Evolutionary conservation across 2,797 vertebrate genomes (phyloP), one percentile per base, ranked within the genome.

Genomic region (Rhinella marina): DNA sequence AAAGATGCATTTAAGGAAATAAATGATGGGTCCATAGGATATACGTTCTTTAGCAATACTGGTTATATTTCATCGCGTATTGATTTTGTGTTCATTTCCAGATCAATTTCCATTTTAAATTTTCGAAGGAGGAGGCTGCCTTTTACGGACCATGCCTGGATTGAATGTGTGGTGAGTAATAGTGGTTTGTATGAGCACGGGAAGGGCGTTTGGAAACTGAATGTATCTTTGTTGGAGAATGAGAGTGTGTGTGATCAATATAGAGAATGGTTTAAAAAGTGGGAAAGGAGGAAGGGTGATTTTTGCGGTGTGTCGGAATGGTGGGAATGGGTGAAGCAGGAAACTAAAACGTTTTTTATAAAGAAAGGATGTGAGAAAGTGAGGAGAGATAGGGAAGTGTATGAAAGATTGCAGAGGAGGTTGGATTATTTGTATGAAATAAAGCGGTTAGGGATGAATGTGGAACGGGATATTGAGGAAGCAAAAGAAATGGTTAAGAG

Each of bases 271-370:
- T n/a, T n/a, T n/a, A n/a, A n/a, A n/a, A n/a, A n/a, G n/a, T n/a
- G n/a, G n/a, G 3, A 23, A 17, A 0, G 66, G 10, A 66, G 32
- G 0, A 0, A 14, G 1, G 8, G 50, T 3, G 16, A 16, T 19
- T n/a, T n/a, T n/a, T n/a, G n/a, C n/a, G n/a, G n/a, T n/a, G n/a
- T n/a, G 59, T 3, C n/a, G n/a, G 80, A 66, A 2, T 82, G 80
- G 61, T 82, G 80, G 80, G 61, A 82, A 1, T 82, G 80, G 80
- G 32, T 66, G 8, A 82, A 82, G n/a, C 0, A 6, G 25, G 25
- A 64, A 50, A 19, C 29, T 29, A 64, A 62, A 10, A 17, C 17
- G n/a, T n/a, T n/a, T 16, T 57, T 57, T n/a, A n/a, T n/a, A n/a
- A 57, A 57, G 14, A 57, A 57, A 11, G 6, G 7, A 41, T 64